These are phyloP conservation scores for Mantis religiosa DNA, from an alignment of 2,888 invertebrate species.

Conservation along the genomic window DNA sequence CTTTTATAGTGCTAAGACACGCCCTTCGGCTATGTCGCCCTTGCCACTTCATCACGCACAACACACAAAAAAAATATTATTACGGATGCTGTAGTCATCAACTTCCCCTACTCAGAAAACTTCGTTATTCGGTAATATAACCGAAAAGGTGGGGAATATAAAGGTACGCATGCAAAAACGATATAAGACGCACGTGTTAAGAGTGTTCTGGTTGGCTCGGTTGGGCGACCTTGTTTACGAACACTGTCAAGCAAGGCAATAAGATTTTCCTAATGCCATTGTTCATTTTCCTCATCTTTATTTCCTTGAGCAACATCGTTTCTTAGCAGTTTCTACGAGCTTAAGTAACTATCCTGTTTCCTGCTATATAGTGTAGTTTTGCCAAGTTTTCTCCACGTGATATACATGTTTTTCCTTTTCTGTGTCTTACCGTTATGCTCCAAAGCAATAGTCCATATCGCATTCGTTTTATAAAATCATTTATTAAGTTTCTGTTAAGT, in stretches of 20 bases:
- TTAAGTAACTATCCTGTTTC: too few relatives aligned
- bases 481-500: too few relatives aligned
- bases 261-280: neutral
- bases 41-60: neutral
- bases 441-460: too few relatives aligned
- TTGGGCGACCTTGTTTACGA: neutral
- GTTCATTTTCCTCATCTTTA: neutral
- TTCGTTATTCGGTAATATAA: neutral
- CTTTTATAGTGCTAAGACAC: neutral
- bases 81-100: neutral
- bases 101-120: neutral
- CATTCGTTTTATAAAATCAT: too few relatives aligned
- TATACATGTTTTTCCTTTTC: too few relatives aligned
- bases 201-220: neutral
- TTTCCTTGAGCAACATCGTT: neutral
- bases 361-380: too few relatives aligned
- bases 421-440: too few relatives aligned
- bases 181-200: neutral
- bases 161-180: neutral
- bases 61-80: neutral
- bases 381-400: too few relatives aligned
- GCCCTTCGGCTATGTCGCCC: neutral
- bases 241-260: neutral
- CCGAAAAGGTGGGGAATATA: neutral
- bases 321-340: too few relatives aligned